These are phyloP conservation scores for Leptestheria dahalacensis DNA, from an alignment of 1,140 invertebrate genomes.

Conservation along the genomic window DNA sequence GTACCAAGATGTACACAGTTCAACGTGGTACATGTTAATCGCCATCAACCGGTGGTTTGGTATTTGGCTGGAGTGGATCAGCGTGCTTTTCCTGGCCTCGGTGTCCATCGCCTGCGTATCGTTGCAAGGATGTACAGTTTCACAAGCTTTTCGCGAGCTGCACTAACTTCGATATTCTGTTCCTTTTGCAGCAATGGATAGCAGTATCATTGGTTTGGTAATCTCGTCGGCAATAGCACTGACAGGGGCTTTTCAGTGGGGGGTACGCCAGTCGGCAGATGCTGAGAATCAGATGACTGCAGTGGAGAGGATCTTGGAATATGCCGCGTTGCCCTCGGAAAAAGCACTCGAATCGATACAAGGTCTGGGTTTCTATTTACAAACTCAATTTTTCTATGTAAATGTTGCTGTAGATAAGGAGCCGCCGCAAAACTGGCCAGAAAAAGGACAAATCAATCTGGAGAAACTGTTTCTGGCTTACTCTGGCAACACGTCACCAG, in stretches of 20 bases:
- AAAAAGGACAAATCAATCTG: conserved; percentile 48
- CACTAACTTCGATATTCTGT: not conserved
- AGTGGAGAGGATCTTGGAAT: conserved; percentile 34
- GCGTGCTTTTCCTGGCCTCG: conserved; percentile 47
- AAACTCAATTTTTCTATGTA: not conserved
- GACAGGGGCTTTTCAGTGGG: conserved; percentile 39
- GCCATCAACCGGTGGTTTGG: conserved; percentile 66
- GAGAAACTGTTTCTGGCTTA: conserved; percentile 49
- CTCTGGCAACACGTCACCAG: conserved; percentile 36
- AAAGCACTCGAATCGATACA: conserved; percentile 21
- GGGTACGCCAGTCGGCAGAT: conserved; percentile 34
- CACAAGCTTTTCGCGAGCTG: not conserved
- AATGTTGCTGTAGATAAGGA: conserved; percentile 34
- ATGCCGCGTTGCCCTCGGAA: conserved; percentile 27
- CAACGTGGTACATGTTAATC: conserved; percentile 50
- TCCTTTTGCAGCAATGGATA: conserved; percentile 18
- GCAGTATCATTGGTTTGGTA: conserved; percentile 33
- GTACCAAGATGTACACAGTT: conserved; percentile 29
- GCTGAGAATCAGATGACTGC: conserved; percentile 33
- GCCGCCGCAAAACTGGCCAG: conserved; percentile 52
- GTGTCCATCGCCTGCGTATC: conserved; percentile 57
- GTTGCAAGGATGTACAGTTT: conserved; percentile 34
- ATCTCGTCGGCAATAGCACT: conserved; percentile 34
- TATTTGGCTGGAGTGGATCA: conserved; percentile 61
- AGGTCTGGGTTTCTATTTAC: not conserved